phyloP scores from a whole-genome alignment of 2,113 vertebrate species.

The Copsychus sechellarum region DNA sequence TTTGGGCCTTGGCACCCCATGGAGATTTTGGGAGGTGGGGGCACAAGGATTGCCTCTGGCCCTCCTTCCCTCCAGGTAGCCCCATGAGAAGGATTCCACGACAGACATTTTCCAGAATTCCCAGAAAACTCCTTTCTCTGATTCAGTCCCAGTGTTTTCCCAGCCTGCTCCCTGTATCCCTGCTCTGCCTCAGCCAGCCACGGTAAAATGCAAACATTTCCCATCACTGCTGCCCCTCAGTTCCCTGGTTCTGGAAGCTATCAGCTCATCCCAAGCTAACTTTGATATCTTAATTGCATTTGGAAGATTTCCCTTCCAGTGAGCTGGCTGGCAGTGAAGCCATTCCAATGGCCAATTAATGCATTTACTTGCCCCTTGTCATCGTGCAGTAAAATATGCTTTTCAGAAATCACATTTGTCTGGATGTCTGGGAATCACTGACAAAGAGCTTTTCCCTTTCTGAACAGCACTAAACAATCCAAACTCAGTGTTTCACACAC shows the following conservation, averaged over 20 bases:
- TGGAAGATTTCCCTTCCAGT: background rate
- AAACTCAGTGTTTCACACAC: background rate
- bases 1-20: fast-evolving
- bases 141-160: background rate
- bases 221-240: background rate
- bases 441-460: background rate
- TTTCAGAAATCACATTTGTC: background rate
- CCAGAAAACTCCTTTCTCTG: background rate
- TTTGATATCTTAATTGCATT: background rate
- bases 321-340: background rate
- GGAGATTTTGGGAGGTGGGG: background rate
- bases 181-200: background rate
- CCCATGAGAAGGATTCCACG: no score
- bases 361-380: background rate
- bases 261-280: background rate
- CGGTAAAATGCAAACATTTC: background rate
- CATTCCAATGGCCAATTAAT: background rate
- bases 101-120: background rate
- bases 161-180: background rate
- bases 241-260: background rate
- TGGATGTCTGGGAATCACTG: background rate
- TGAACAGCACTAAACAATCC: background rate
- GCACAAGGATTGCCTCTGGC: background rate
- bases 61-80: background rate
- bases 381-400: background rate